Percentiles rank a stretch among this genome's conserved stretches.
These are phyloP conservation scores for Eurytoma californica DNA, from an alignment of 2,888 invertebrate species.

Conservation along the genomic window DNA sequence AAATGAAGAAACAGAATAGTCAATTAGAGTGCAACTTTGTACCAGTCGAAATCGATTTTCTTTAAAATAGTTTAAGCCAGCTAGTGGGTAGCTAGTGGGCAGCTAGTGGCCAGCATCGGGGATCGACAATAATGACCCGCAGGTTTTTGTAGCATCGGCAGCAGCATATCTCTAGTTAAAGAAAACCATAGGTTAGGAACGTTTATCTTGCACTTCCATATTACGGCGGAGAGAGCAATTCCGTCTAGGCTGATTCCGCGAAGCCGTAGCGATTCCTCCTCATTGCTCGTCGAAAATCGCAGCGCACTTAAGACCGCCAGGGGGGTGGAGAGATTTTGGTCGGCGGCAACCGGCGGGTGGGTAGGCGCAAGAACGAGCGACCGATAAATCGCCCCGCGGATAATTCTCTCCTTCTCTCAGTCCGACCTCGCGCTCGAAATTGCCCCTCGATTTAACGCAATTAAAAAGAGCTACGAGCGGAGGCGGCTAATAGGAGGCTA, in stretches of 20 bases:
- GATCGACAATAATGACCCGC: neutral
- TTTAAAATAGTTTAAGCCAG: too few species aligned
- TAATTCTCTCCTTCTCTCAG: constrained; percentile 31
- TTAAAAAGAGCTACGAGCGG: constrained; percentile 64
- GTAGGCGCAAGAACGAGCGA: neutral
- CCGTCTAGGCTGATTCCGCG: constrained; percentile 50
- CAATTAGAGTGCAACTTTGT: too few species aligned
- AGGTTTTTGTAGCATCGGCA: neutral
- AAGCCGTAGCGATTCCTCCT: constrained; percentile 48
- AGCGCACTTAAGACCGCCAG: constrained; percentile 41
- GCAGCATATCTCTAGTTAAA: constrained; percentile 46
- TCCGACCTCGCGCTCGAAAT: constrained; percentile 62
- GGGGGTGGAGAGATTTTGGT: constrained; percentile 22
- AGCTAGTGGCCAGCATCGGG: neutral
- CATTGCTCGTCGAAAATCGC: constrained; percentile 49
- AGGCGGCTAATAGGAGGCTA: constrained; percentile 74
- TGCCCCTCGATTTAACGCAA: constrained; percentile 74
- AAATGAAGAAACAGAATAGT: too few species aligned
- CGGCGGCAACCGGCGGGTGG: neutral
- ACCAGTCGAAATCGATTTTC: too few species aligned
- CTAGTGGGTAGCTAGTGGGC: neutral
- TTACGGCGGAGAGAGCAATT: constrained; percentile 49
- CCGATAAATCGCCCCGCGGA: constrained; percentile 50
- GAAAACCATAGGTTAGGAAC: constrained; percentile 52
- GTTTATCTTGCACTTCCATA: constrained; percentile 53